Base-by-base conservation (phyloP, 2,888 invertebrate genomes). In the Trilocha varians region DNA sequence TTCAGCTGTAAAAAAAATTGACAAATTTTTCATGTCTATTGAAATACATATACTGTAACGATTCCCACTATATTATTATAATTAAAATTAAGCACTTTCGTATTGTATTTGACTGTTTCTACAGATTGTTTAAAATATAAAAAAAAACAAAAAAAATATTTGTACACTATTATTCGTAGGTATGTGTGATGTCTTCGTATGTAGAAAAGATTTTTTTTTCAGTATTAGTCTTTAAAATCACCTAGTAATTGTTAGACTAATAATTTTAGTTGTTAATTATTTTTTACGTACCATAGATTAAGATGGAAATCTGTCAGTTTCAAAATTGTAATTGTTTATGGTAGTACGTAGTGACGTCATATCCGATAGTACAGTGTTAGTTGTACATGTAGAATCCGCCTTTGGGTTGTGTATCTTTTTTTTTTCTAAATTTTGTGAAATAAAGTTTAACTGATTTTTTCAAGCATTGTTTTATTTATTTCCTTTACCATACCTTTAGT, bases 231-330 rank as follows among this genome's bases (percentile, higher is more conserved):
- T 73, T 74, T 3, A 25, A 78, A 79, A 78, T 78, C 68, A 65
- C 36, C 57, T 79, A 79, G 79, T 65, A 67, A 73, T 76, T 25
- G 8, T 9, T 78, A 76, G 70, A 70, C 59, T 73, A 75, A 69
- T 82, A 80, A 78, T 79, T 74, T 82, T 80, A 82, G 80, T 74
- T 59, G 77, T 79, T 82, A 78, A 74, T 78, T 82, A 77, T 68
- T 79, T 66, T 78, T 77, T 80, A 80, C 66, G 57, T 77, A 68
- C 38, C 25, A 25, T 25, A 25, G 25, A 9, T 11, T 25, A 25
- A 25, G 11, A 25, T 25, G 25, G 2, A 25, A 9, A n/a, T 9
- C 25, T 25, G 25, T 25, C 25, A 25, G 25, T 11, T 25, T 6
- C 25, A 25, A 25, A 25, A 62, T 25, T 25, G 25, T 25, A 6